A percentile compares a stretch with the other conserved stretches of the same genome.
phyloP scores from a whole-genome alignment of 2,888 invertebrate species.

The Muschampia plurimacula region DNA sequence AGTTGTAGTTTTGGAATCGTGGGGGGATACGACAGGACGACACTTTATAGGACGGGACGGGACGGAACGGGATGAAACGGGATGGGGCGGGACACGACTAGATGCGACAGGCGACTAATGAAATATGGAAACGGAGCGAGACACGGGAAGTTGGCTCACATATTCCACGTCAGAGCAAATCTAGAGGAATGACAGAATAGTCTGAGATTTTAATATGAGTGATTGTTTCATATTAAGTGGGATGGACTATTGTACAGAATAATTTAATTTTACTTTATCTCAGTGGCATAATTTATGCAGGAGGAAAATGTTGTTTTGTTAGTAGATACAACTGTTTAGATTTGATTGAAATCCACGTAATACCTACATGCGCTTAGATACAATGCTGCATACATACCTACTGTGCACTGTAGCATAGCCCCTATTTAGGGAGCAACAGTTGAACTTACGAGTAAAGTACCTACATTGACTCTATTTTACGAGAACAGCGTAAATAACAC shows the following conservation, averaged over 20 bases:
- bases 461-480: too few relatives aligned
- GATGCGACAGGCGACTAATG: slow-evolving; percentile 46
- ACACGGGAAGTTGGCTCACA: slow-evolving; percentile 30
- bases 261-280: neutral
- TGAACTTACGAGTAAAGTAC: too few relatives aligned
- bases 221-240: neutral
- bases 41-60: slow-evolving; percentile 26
- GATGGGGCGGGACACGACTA: slow-evolving; percentile 35
- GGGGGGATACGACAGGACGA: neutral
- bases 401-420: too few relatives aligned
- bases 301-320: too few relatives aligned
- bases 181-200: slow-evolving; percentile 16
- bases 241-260: neutral
- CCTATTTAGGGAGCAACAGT: too few relatives aligned
- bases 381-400: too few relatives aligned
- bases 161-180: slow-evolving; percentile 23
- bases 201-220: slow-evolving; percentile 22
- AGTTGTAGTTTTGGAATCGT: slow-evolving; percentile 5
- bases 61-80: neutral
- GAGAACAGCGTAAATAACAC: too few relatives aligned
- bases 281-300: neutral
- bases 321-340: too few relatives aligned
- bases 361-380: too few relatives aligned
- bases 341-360: too few relatives aligned
- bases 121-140: slow-evolving; percentile 45